phyloP scores from a whole-genome alignment of 1,140 invertebrate genomes.

The Orius insidiosus region DNA sequence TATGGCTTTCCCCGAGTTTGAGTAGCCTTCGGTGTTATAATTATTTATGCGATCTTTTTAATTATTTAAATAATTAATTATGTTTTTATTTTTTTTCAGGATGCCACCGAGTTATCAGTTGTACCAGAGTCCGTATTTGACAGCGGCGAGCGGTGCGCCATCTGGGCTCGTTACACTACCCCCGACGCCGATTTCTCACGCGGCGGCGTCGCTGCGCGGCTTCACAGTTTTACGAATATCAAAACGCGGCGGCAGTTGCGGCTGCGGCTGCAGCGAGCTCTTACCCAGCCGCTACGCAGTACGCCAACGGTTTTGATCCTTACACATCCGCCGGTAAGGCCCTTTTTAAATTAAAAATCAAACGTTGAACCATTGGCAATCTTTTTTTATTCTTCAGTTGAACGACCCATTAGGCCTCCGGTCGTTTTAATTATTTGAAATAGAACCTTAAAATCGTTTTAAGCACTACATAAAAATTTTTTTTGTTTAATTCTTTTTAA shows the following conservation, averaged over 20 bases:
- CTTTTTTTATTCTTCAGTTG: no score
- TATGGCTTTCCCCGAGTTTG: no score
- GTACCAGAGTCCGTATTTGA: conserved; percentile 25
- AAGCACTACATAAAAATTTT: no score
- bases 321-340: conserved; percentile 21
- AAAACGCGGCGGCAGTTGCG: conserved; percentile 23
- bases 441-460: no score
- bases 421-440: no score
- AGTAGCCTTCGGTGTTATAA: no score
- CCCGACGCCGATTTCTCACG: conserved; percentile 20
- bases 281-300: conserved; percentile 22
- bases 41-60: not conserved
- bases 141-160: conserved; percentile 19
- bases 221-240: conserved; percentile 27
- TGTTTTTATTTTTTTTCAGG: conserved; percentile 17
- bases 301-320: conserved; percentile 23
- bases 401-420: no score
- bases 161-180: conserved; percentile 24
- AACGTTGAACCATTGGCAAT: no score
- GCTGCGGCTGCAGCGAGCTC: conserved; percentile 22
- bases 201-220: conserved; percentile 21
- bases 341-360: no score
- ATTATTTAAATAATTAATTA: not conserved
- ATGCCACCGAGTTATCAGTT: conserved; percentile 26
- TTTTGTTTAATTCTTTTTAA: no score